Percentiles rank a stretch among this genome's conserved stretches.
Evolutionary conservation across 2,113 vertebrate genomes (phyloP).

Genomic region (Hiodon tergisus): DNA sequence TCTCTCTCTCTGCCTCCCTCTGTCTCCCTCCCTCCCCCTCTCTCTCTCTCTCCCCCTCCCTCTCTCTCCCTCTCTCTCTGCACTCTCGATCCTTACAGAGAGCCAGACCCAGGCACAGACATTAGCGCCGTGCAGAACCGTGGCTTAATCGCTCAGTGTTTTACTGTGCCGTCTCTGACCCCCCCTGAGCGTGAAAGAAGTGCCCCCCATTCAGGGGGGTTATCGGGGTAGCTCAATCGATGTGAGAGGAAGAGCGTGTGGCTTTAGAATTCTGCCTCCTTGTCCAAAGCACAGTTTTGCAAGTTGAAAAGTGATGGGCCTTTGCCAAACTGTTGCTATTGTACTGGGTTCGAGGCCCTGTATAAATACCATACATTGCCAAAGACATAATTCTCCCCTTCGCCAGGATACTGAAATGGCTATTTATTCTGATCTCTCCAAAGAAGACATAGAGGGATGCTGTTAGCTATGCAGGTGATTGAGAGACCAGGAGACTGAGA

Average conservation of each 20-base stretch:
- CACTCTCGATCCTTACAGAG: background rate
- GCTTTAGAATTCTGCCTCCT: background rate
- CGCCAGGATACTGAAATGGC: background rate
- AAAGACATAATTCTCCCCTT: conserved; percentile 9
- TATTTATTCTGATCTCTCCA: conserved; percentile 4
- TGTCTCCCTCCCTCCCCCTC: no score
- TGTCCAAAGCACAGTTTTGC: no score
- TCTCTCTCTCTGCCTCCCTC: no score
- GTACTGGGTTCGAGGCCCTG: background rate
- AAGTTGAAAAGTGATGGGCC: background rate
- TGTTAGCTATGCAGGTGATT: background rate
- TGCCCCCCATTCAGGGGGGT: no score
- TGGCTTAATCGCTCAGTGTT: no score
- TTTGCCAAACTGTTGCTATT: background rate
- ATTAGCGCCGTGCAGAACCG: background rate
- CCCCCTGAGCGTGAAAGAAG: no score
- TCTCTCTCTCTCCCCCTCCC: no score
- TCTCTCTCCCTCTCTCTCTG: no score
- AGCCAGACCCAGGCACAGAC: background rate
- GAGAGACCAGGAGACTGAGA: background rate
- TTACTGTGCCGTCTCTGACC: no score
- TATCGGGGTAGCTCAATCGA: background rate
- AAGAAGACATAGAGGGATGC: no score
- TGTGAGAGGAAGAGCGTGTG: background rate
- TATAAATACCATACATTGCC: conserved; percentile 3